These are phyloP conservation scores for Ormyrus rosae DNA, from an alignment of 2,888 invertebrate species.

Conservation along the genomic window DNA sequence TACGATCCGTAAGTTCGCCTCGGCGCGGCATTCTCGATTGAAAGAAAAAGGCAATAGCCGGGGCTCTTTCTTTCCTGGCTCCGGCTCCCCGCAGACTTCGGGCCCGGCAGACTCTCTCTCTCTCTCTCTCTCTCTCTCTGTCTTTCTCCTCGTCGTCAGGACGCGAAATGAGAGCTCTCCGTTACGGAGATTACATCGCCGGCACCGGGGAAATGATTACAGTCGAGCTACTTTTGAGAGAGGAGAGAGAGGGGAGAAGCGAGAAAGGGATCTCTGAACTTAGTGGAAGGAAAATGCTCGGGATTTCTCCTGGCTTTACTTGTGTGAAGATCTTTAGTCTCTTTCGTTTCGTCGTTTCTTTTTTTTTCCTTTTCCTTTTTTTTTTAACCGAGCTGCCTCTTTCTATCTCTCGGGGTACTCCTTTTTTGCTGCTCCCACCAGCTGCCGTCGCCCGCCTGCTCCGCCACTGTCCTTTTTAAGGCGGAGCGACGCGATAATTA, in stretches of 20 bases:
- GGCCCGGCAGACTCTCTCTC: too few species aligned
- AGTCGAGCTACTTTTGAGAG: slow-evolving; percentile 44
- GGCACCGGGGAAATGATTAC: slow-evolving; percentile 47
- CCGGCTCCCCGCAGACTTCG: too few species aligned
- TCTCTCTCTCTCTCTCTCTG: too few species aligned
- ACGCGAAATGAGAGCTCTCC: slow-evolving; percentile 44
- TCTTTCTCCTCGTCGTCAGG: not conserved
- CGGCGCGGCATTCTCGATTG: slow-evolving; percentile 29
- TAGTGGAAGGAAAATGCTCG: slow-evolving; percentile 48
- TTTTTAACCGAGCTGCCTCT: not conserved
- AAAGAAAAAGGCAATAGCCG: slow-evolving; percentile 41
- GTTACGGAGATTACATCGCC: slow-evolving; percentile 54
- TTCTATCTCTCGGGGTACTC: not conserved
- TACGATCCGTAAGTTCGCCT: slow-evolving; percentile 1
- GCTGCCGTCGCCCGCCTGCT: not conserved
- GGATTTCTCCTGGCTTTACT: slow-evolving; percentile 52
- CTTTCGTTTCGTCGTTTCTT: not conserved
- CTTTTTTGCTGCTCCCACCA: not conserved
- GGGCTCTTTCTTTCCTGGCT: too few species aligned
- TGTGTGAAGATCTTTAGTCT: slow-evolving; percentile 28
- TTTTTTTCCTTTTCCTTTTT: not conserved
- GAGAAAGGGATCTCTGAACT: slow-evolving; percentile 16
- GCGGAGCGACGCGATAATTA: slow-evolving; percentile 40
- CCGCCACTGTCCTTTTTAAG: slow-evolving; percentile 17
- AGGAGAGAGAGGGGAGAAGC: not conserved